Evolutionary conservation across 2,113 vertebrate genomes (phyloP).

Genomic region (Sebastes schlegelii): DNA sequence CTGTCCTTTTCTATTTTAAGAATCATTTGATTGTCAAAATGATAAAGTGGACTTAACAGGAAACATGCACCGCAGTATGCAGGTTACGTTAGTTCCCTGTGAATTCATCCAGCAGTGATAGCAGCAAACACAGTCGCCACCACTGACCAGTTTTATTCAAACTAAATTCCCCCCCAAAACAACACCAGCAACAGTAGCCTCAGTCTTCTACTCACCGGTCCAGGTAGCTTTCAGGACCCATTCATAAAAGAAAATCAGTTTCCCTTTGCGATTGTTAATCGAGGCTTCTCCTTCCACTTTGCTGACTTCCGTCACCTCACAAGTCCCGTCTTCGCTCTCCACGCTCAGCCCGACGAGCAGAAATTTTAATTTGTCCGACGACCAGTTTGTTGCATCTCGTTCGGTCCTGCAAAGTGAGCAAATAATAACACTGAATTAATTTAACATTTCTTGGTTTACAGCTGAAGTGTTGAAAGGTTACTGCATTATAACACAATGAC

Average conservation of each 20-base stretch:
- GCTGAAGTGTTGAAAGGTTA: neutral
- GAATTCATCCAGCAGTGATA: neutral
- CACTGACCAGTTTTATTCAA: neutral
- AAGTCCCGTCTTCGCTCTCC: constrained; percentile 89
- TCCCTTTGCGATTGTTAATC: constrained; percentile 98
- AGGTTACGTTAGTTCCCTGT: neutral
- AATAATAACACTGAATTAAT: too few relatives aligned
- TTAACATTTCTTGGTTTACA: neutral
- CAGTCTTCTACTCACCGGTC: constrained; percentile 71
- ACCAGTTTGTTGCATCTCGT: constrained; percentile 96
- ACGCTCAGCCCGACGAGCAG: constrained; percentile 89
- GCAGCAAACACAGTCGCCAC: neutral
- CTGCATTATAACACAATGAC: neutral
- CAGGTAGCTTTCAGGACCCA: constrained; percentile 93
- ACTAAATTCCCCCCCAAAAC: neutral
- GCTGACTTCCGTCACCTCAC: constrained; percentile 94
- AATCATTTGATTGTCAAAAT: neutral
- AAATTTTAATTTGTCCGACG: constrained; percentile 92
- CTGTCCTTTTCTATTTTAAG: neutral
- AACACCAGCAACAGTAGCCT: neutral
- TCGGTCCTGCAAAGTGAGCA: constrained; percentile 89
- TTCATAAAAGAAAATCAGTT: constrained; percentile 98
- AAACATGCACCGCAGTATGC: neutral
- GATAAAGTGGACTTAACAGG: neutral
- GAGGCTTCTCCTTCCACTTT: constrained; percentile 96